A percentile compares a stretch with the other conserved stretches of the same genome.
Conservation (phyloP, 2,113 vertebrate genomes). For the Porphyrio hochstetteri region DNA sequence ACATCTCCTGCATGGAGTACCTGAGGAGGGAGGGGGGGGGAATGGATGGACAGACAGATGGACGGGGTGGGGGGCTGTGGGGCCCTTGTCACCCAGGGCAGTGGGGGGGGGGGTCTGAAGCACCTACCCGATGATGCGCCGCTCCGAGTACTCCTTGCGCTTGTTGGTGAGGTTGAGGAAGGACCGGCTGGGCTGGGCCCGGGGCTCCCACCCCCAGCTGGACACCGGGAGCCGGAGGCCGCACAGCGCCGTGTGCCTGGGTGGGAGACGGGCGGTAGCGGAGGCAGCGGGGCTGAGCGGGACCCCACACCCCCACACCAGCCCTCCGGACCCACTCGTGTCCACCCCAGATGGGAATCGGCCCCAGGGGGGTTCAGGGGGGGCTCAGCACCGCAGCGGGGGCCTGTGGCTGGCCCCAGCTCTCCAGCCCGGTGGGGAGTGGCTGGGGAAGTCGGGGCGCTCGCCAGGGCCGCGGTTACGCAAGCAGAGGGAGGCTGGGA, state of each 20-base stretch:
- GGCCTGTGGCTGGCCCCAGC: not conserved
- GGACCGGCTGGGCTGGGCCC: conserved; percentile 72
- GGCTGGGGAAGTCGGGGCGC: fast-evolving
- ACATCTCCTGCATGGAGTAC: conserved; percentile 97
- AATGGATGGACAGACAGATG: no score
- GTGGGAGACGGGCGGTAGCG: not conserved
- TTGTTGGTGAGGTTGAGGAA: conserved; percentile 90
- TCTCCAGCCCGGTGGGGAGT: not conserved
- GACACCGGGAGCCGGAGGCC: conserved; percentile 76
- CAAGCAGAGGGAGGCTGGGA: not conserved
- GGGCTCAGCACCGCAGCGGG: not conserved
- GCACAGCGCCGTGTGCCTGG: conserved; percentile 52
- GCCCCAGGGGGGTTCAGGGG: fast-evolving
- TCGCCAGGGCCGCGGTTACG: not conserved
- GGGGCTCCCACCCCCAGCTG: conserved; percentile 52
- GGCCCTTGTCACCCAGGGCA: fast-evolving
- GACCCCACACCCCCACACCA: no score
- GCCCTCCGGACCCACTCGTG: not conserved
- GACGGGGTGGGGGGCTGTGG: no score
- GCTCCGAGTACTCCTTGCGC: conserved; percentile 92
- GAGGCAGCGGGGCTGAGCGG: not conserved
- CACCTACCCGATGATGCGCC: conserved; percentile 89
- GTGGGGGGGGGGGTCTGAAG: no score
- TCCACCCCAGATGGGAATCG: not conserved
- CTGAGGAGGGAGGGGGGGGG: conserved; percentile 52